Conservation (phyloP, 2,888 invertebrate species). For the Sphaerophoria rueppellii region DNA sequence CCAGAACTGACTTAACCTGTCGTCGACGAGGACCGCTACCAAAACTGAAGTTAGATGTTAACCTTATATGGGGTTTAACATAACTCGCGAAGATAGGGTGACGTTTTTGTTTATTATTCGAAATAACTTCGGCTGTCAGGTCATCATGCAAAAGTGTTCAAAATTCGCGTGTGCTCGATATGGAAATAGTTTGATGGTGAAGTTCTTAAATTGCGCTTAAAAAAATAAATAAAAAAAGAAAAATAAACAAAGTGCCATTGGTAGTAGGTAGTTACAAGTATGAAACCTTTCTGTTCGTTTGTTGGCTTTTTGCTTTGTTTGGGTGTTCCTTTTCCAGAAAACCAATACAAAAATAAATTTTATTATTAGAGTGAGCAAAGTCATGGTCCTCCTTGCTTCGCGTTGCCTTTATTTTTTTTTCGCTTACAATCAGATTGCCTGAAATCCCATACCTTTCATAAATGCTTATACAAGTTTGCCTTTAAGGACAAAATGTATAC, state of each 20-base stretch:
- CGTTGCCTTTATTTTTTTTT: not conserved
- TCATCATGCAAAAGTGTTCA: constrained; percentile 55
- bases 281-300: constrained; percentile 22
- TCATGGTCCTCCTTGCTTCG: constrained; percentile 56
- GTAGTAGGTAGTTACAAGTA: too few species aligned
- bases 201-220: constrained; percentile 58
- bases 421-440: constrained; percentile 9
- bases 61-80: not conserved
- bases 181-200: constrained; percentile 16
- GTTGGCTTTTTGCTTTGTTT: not conserved
- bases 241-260: too few species aligned
- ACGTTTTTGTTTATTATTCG: constrained; percentile 66
- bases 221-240: constrained; percentile 33
- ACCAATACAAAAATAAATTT: constrained; percentile 32
- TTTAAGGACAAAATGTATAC: constrained; percentile 10
- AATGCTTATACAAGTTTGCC: too few species aligned
- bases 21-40: constrained; percentile 42
- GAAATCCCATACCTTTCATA: constrained; percentile 16
- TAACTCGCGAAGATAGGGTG: constrained; percentile 20
- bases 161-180: constrained; percentile 53
- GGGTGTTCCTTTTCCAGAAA: not conserved
- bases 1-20: constrained; percentile 57
- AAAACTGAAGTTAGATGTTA: constrained; percentile 31
- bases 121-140: constrained; percentile 57
- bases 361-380: constrained; percentile 38